These are phyloP conservation scores for Lysandra bellargus DNA, from an alignment of 2,888 invertebrate species.

Conservation along the genomic window DNA sequence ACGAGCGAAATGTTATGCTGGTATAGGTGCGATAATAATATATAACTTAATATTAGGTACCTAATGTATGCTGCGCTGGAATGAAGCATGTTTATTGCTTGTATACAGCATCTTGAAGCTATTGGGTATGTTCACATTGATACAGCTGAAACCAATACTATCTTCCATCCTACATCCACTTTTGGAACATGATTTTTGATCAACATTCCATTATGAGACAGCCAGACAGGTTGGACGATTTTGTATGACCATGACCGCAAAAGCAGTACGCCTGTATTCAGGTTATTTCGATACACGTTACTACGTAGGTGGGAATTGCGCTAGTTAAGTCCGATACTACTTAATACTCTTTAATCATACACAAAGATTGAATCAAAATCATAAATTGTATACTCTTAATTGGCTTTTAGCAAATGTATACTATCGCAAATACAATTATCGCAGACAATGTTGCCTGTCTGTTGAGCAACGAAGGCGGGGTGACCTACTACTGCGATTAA, in stretches of 20 bases:
- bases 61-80: too few relatives aligned
- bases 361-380: conserved; percentile 3
- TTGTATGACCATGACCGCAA: conserved; percentile 4
- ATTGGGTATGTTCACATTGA: too few relatives aligned
- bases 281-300: not conserved
- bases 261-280: not conserved
- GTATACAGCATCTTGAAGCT: too few relatives aligned
- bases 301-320: not conserved
- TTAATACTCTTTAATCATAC: not conserved
- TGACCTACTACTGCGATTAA: conserved; percentile 23
- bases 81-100: too few relatives aligned
- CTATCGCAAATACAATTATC: not conserved
- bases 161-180: not conserved
- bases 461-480: conserved; percentile 25
- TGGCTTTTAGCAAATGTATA: conserved; percentile 22
- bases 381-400: conserved; percentile 27
- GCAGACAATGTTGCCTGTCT: conserved; percentile 22
- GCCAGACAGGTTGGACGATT: not conserved
- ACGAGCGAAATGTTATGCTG: too few relatives aligned
- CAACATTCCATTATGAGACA: not conserved
- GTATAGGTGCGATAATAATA: too few relatives aligned
- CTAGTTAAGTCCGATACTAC: not conserved
- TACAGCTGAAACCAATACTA: too few relatives aligned
- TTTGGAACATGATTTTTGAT: not conserved
- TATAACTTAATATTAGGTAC: too few relatives aligned